These are phyloP conservation scores for Oncorhynchus kisutch DNA, from an alignment of 2,113 vertebrate species.

Conservation along the genomic window DNA sequence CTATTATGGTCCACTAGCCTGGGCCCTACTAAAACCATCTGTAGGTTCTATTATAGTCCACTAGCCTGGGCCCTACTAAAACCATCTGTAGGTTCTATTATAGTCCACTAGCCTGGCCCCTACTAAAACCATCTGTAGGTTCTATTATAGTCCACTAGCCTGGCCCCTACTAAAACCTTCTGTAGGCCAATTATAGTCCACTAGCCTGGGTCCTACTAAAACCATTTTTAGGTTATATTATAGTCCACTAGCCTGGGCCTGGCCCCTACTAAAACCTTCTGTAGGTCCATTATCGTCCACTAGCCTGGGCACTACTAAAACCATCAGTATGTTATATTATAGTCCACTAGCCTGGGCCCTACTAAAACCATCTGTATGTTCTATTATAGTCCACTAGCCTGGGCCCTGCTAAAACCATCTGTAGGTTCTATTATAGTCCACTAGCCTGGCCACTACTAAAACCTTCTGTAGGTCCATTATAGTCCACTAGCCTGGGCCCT, in stretches of 20 bases:
- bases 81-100: constrained; percentile 28
- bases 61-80: constrained; percentile 22
- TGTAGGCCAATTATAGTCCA: too few relatives aligned
- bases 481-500: constrained; percentile 25
- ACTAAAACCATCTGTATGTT: background rate
- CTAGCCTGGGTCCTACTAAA: too few relatives aligned
- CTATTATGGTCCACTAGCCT: constrained; percentile 30
- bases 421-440: too few relatives aligned
- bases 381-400: too few relatives aligned
- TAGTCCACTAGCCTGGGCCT: constrained; percentile 27
- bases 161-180: too few relatives aligned
- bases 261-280: constrained; percentile 12
- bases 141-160: too few relatives aligned
- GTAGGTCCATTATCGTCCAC: constrained; percentile 30
- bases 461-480: constrained; percentile 8
- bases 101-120: constrained; percentile 14
- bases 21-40: constrained; percentile 16
- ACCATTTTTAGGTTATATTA: constrained; percentile 4
- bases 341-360: constrained; percentile 15
- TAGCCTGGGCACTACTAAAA: constrained; percentile 25
- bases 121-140: background rate
- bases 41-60: constrained; percentile 32
- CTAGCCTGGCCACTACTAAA: too few relatives aligned
- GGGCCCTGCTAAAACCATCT: too few relatives aligned
- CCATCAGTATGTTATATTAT: constrained; percentile 28